Conservation (phyloP, 2,113 vertebrate genomes). For the Stictonetta naevosa region DNA sequence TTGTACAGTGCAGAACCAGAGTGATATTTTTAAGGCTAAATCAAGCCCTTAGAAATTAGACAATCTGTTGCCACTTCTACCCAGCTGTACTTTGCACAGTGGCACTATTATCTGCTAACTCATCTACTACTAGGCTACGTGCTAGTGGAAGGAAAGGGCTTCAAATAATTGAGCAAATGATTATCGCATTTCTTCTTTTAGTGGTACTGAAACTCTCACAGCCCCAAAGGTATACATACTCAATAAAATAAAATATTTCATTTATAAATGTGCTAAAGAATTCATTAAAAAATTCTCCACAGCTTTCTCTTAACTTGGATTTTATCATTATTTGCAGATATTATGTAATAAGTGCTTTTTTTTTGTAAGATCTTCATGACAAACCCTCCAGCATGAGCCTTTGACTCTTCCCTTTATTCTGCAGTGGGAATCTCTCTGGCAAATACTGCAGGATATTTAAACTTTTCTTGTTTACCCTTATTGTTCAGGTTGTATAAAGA, state of each 20-base stretch:
- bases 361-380: neutral
- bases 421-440: neutral
- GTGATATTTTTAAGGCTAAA: neutral
- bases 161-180: neutral
- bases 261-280: neutral
- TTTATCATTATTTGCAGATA: neutral
- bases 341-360: neutral
- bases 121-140: neutral
- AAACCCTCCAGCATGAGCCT: neutral
- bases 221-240: neutral
- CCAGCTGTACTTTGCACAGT: neutral
- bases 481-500: neutral
- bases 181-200: neutral
- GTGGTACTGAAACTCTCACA: neutral
- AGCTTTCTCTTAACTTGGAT: neutral
- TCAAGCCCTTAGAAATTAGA: neutral
- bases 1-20: neutral
- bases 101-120: neutral
- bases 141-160: neutral
- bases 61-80: neutral
- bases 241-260: neutral
- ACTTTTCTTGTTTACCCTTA: neutral
- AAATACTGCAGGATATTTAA: neutral
- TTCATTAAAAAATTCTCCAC: neutral
- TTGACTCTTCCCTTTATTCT: neutral